Base-by-base conservation (phyloP, 2,888 invertebrate genomes). In the Drosophila formosana region DNA sequence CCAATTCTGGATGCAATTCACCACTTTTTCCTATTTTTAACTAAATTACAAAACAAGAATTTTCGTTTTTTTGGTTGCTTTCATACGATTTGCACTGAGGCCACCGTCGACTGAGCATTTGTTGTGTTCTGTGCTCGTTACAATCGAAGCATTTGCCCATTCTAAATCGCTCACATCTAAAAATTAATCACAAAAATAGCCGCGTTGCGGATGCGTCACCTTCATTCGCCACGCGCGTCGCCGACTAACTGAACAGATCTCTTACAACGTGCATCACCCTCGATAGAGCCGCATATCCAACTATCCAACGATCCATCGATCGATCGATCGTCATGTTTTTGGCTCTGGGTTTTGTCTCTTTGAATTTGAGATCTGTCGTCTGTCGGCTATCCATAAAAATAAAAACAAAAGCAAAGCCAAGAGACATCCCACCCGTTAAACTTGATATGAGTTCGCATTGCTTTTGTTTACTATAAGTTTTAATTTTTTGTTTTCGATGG, bases 121-220 rank as follows among this genome's bases (percentile, higher is more conserved):
- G 30, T 25, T 28, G 47, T 46, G 45, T 46, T 32, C 13, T 43
- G 55, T 3, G 39, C 34, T 45, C 49, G 18, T 47, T 62, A 70
- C 32, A 68, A 50, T 47, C 30, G 41, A 25, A 50, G 25, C 45
- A 46, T 32, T 56, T 45, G 34, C 6, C 57, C 39, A 60, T 66
- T 66, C 47, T 47, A 52, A 46, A 28, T 45, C 26, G 51, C 58
- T 26, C 43, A 8, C 25, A 8, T 30, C 25, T 58, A 45, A 47
- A 57, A 64, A 60, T 39, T 57, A 75, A 77, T 73, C 64, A 70
- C 78, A 56, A 75, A 78, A 83, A 83, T 83, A 82, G 76, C 67
- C 57, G 63, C 79, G 37, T 55, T 58, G 49, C 64, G 30, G 69
- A 82, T 72, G 78, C 74, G 86, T 78, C 74, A 80, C 67, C 72